These are phyloP conservation scores for Podarcis cretensis DNA, from an alignment of 2,113 vertebrate species.

Conservation along the genomic window DNA sequence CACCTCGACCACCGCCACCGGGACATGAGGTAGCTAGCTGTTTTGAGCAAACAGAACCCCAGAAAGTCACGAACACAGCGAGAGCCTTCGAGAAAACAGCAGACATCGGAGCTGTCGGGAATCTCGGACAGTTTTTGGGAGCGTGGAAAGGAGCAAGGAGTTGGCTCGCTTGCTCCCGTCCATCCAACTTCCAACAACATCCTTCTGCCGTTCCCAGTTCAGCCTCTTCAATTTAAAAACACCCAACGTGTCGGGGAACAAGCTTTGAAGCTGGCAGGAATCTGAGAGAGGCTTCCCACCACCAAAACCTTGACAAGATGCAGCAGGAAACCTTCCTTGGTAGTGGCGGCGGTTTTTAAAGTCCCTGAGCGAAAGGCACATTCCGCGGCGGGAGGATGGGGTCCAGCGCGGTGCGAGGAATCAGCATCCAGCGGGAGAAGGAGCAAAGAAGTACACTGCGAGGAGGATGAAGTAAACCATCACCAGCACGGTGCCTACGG, in stretches of 20 bases:
- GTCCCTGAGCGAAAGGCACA: slow-evolving; percentile 29
- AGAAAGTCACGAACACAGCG: background rate
- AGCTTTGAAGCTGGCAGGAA: background rate
- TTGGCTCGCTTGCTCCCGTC: background rate
- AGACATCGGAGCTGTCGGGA: background rate
- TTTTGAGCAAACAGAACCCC: background rate
- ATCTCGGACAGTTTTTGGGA: no score
- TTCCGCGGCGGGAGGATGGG: accelerated
- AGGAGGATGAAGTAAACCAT: slow-evolving; percentile 86
- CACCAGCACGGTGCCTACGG: slow-evolving; percentile 80
- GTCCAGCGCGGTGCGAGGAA: background rate
- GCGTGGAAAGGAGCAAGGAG: background rate
- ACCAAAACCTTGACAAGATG: background rate
- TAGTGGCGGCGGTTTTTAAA: background rate
- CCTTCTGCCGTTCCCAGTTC: background rate
- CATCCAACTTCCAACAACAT: no score
- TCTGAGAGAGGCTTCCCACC: background rate
- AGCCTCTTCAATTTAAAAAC: background rate
- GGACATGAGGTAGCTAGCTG: background rate
- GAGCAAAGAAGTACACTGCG: slow-evolving; percentile 84
- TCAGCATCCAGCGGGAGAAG: slow-evolving; percentile 82
- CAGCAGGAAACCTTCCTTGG: background rate
- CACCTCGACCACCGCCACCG: no score
- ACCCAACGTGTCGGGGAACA: background rate
- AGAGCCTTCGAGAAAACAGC: no score